Conservation (phyloP, 2,888 invertebrate genomes). For the Cotesia congregata region DNA sequence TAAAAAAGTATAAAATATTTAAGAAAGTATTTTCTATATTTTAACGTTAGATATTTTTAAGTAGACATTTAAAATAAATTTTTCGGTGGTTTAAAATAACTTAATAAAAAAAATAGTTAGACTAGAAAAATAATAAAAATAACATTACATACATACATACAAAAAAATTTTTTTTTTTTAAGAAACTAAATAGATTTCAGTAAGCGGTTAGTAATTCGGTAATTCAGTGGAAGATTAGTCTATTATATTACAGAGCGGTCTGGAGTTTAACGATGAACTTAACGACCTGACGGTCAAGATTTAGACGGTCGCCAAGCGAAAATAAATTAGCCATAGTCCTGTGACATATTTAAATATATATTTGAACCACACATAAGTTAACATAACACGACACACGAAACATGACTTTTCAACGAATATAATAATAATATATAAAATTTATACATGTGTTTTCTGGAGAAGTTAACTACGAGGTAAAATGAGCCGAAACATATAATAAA, state of each 20-base stretch:
- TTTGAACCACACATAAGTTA: too few species aligned
- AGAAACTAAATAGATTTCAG: constrained; percentile 14
- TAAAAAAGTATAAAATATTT: too few species aligned
- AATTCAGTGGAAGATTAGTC: constrained; percentile 20
- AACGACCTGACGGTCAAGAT: constrained; percentile 23
- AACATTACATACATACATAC: not conserved
- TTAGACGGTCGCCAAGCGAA: constrained; percentile 19
- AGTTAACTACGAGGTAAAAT: not conserved
- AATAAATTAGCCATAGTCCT: constrained; percentile 17
- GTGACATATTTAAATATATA: constrained; percentile 16
- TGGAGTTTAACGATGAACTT: constrained; percentile 24
- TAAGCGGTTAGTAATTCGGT: constrained; percentile 12
- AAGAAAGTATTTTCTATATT: not conserved
- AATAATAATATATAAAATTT: not conserved
- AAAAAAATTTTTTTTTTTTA: not conserved
- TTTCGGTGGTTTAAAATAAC: constrained; percentile 13
- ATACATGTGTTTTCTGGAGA: not conserved
- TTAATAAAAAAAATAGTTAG: not conserved
- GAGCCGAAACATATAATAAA: not conserved
- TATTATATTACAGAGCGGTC: not conserved
- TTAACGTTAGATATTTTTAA: not conserved
- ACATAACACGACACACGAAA: not conserved
- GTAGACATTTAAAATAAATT: not conserved
- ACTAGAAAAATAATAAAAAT: constrained; percentile 1
- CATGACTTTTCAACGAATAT: not conserved